Percentiles rank a stretch among this genome's conserved stretches.
These are phyloP conservation scores for Tribolium madens DNA, from an alignment of 1,140 invertebrate species.

Conservation along the genomic window DNA sequence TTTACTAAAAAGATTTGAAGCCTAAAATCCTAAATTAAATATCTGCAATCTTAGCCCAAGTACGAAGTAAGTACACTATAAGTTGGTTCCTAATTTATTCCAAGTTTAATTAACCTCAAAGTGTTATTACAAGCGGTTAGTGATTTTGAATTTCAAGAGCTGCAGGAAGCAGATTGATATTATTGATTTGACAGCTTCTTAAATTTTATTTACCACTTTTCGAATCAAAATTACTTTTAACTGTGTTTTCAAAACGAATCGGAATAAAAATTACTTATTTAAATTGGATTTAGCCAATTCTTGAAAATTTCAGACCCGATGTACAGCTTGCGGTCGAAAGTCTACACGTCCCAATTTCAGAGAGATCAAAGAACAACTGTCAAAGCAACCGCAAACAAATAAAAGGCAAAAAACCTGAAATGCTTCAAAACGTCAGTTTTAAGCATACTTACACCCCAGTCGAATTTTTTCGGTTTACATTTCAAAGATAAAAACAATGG, in stretches of 20 bases:
- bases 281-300: not conserved
- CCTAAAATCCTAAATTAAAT: no score
- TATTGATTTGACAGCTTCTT: constrained; percentile 13
- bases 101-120: constrained; percentile 21
- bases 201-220: not conserved
- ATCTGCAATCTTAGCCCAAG: no score
- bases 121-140: no score
- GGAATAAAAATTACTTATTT: not conserved
- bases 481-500: constrained; percentile 9
- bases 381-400: constrained; percentile 31
- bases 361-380: constrained; percentile 36
- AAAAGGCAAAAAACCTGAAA: constrained; percentile 16
- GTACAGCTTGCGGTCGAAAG: constrained; percentile 14
- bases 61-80: not conserved
- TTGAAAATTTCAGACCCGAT: constrained; percentile 1
- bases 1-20: no score
- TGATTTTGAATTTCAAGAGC: not conserved
- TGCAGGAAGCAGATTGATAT: not conserved
- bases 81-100: constrained; percentile 11
- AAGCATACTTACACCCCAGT: constrained; percentile 2
- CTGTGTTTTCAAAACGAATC: not conserved
- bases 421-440: constrained; percentile 22
- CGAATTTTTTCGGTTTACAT: not conserved
- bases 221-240: constrained; percentile 18
- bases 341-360: constrained; percentile 24